Conservation (phyloP, 2,797 vertebrate species). For the Lagorchestes hirsutus region DNA sequence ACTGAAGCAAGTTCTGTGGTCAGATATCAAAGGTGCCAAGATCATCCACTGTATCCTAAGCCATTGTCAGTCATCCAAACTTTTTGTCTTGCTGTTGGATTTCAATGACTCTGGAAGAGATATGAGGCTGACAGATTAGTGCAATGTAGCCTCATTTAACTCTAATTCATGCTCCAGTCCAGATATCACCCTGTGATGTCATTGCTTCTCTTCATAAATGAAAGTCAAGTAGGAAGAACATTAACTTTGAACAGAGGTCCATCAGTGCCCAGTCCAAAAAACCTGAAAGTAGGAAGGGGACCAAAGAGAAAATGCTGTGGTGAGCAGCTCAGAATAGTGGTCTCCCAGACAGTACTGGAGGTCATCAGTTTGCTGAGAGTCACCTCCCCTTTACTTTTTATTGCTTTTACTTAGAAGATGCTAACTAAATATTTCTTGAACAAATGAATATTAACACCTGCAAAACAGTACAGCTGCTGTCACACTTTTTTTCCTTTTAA, state of each 20-base stretch:
- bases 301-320: background rate
- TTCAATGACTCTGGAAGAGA: background rate
- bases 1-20: background rate
- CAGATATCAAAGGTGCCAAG: background rate
- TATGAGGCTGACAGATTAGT: background rate
- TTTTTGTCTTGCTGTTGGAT: background rate
- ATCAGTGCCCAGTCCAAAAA: background rate
- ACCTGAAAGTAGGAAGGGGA: background rate
- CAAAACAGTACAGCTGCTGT: conserved; percentile 2
- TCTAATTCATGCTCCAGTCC: background rate
- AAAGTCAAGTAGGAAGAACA: background rate
- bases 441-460: conserved; percentile 42
- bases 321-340: background rate
- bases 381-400: conserved; percentile 12
- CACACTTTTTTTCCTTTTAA: background rate
- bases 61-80: background rate
- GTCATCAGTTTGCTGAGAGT: background rate
- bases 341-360: background rate
- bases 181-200: background rate
- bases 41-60: background rate
- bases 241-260: background rate
- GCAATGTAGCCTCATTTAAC: background rate
- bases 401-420: background rate
- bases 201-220: background rate
- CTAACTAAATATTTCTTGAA: conserved; percentile 7